Base-by-base conservation (phyloP, 2,113 vertebrate genomes). In the Scolopax mira region DNA sequence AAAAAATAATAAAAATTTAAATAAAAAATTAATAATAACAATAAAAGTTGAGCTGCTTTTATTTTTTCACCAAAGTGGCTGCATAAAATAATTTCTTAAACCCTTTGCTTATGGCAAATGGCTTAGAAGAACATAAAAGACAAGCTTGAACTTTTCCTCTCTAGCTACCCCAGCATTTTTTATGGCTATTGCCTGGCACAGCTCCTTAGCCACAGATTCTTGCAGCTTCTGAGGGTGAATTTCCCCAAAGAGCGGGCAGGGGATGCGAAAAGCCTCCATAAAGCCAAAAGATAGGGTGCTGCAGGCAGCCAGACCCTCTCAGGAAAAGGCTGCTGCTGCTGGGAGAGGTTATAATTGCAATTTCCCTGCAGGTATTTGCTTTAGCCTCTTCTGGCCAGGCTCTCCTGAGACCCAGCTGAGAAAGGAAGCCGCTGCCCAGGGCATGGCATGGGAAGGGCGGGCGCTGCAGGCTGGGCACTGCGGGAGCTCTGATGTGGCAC, bases 371-470 rank as follows among this genome's bases (percentile, higher is more conserved):
- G 90, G 3, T 30, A 39, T 62, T 70, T 62, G 62, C 70, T 85
- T 37, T 23, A 11, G 16, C 42, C 12, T 44, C 70, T 49, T 39
- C 39, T 39, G 74, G 58, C 30, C 1, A 1, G 71, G 48, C 48
- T 81, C 31, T 79, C 21, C 79, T 12, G 49, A 77, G 90, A 49
- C 64, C 54, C 85, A 55, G 65, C 28, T 79, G 85, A 28, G 51
- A 35, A 15, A 3, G 3, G 22, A 44, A 64, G 73, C 48, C 1
- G 2, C 71, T 89, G 77, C 80, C 64, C 44, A 11, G 58, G 70
- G 70, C 79, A 58, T 0, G 3, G 55, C 25, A 1, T 1, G 13
- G 75, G 55, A 28, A 49, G 48, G 62, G 35, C 44, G 1, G 8
- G 33, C 5, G 9, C n/a, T 8, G 12, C n/a, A 4, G 69, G 21